Conservation (phyloP, 2,797 vertebrate species). For the Podarcis siculus region DNA sequence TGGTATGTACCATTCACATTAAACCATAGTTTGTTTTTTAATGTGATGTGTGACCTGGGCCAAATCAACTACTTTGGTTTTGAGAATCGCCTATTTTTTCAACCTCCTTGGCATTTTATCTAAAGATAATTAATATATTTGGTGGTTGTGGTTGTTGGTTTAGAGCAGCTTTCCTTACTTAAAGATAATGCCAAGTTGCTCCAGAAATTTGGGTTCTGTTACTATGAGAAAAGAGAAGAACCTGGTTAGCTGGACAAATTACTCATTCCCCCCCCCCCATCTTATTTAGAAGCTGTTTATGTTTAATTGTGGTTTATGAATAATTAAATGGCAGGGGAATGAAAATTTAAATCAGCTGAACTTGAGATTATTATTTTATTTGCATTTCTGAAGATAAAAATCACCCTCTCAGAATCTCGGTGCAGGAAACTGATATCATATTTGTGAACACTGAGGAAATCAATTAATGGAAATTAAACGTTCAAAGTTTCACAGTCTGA, state of each 20-base stretch:
- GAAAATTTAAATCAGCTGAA: slow-evolving; percentile 74
- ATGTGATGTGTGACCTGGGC: no score
- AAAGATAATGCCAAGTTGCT: slow-evolving; percentile 53
- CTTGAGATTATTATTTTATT: slow-evolving; percentile 80
- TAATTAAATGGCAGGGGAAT: slow-evolving; percentile 73
- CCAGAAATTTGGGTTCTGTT: slow-evolving; percentile 36
- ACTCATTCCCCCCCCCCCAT: slow-evolving; percentile 19
- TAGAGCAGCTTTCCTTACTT: slow-evolving; percentile 47
- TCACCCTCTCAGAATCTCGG: slow-evolving; percentile 71
- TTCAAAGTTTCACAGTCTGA: slow-evolving; percentile 89
- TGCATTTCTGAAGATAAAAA: slow-evolving; percentile 81
- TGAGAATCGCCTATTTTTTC: slow-evolving; percentile 57
- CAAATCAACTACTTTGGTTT: slow-evolving; percentile 43
- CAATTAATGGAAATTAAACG: slow-evolving; percentile 96
- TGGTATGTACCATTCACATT: no score
- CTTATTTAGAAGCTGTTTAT: slow-evolving; percentile 66
- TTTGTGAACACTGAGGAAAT: slow-evolving; percentile 93
- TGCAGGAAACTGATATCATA: slow-evolving; percentile 90
- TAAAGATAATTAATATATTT: slow-evolving; percentile 58
- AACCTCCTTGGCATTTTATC: slow-evolving; percentile 46
- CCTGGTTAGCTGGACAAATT: slow-evolving; percentile 39
- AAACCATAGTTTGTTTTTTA: no score
- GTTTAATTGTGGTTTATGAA: slow-evolving; percentile 72
- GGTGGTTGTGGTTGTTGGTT: slow-evolving; percentile 55
- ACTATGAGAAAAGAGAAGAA: slow-evolving; percentile 34